These are phyloP conservation scores for Corythornis leucogaster DNA, from an alignment of 2,797 vertebrate genomes.

Conservation along the genomic window DNA sequence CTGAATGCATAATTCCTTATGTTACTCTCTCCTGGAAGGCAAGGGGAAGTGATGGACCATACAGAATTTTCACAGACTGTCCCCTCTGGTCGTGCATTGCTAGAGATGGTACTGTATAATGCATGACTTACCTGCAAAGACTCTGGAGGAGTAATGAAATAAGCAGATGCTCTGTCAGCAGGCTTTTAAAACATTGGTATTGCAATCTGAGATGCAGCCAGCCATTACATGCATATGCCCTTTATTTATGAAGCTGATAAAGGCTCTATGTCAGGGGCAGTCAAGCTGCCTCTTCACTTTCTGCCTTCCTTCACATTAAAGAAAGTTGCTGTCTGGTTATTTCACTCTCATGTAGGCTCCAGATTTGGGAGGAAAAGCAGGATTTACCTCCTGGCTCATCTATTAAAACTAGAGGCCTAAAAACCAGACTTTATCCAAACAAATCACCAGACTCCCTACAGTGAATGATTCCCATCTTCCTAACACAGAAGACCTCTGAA, in stretches of 20 bases:
- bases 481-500: neutral
- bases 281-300: neutral
- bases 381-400: neutral
- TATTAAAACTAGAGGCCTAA: neutral
- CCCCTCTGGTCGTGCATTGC: neutral
- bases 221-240: slow-evolving; percentile 16
- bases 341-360: neutral
- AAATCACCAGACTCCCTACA: neutral
- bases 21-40: neutral
- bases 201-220: slow-evolving; percentile 53
- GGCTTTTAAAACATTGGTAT: slow-evolving; percentile 60
- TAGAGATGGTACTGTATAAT: slow-evolving; percentile 17
- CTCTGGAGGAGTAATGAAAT: slow-evolving; percentile 27
- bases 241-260: slow-evolving; percentile 64
- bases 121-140: slow-evolving; percentile 48
- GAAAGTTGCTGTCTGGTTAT: neutral
- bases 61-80: slow-evolving; percentile 24
- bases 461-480: neutral
- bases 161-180: slow-evolving; percentile 67
- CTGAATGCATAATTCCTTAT: neutral
- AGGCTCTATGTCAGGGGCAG: slow-evolving; percentile 1
- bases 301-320: neutral
- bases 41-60: neutral
- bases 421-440: neutral
- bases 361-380: neutral